These are phyloP conservation scores for Cerceris ruficornis DNA, from an alignment of 2,888 invertebrate species.

Conservation along the genomic window DNA sequence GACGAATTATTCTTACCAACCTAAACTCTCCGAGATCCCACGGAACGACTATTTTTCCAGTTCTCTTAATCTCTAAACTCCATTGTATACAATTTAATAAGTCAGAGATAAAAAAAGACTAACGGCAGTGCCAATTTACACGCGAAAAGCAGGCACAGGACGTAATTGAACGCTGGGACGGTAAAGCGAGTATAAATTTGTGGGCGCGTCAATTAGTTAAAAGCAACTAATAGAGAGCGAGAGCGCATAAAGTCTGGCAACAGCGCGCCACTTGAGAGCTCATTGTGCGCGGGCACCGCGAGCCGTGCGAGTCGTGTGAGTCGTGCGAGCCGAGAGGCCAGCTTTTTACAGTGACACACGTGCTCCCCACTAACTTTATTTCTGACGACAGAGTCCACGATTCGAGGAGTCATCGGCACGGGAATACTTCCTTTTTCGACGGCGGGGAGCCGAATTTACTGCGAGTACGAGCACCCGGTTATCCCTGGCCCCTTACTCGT, in stretches of 20 bases:
- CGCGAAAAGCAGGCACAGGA: no score
- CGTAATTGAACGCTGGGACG: not conserved
- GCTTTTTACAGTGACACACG: conserved; percentile 60
- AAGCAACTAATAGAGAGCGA: conserved; percentile 33
- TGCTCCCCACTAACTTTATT: conserved; percentile 63
- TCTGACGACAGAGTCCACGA: conserved; percentile 60
- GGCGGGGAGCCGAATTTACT: conserved; percentile 59
- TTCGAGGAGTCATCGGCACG: conserved; percentile 65
- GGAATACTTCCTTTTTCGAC: conserved; percentile 63
- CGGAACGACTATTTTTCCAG: no score
- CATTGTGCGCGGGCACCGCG: conserved; percentile 47
- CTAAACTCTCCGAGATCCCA: no score
- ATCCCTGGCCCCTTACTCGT: conserved; percentile 29
- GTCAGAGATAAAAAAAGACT: no score
- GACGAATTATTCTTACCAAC: no score
- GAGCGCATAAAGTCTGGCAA: conserved; percentile 54
- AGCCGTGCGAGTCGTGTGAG: conserved; percentile 29
- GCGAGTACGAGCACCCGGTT: conserved; percentile 38
- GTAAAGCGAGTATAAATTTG: conserved; percentile 21
- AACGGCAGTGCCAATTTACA: no score
- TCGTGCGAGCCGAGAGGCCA: conserved; percentile 40
- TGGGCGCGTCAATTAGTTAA: conserved; percentile 45
- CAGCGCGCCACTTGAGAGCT: conserved; percentile 57
- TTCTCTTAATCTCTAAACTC: no score
- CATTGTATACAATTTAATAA: no score